These are phyloP conservation scores for Oconnorella tubifera DNA, from an alignment of 2,888 invertebrate genomes.

Conservation along the genomic window DNA sequence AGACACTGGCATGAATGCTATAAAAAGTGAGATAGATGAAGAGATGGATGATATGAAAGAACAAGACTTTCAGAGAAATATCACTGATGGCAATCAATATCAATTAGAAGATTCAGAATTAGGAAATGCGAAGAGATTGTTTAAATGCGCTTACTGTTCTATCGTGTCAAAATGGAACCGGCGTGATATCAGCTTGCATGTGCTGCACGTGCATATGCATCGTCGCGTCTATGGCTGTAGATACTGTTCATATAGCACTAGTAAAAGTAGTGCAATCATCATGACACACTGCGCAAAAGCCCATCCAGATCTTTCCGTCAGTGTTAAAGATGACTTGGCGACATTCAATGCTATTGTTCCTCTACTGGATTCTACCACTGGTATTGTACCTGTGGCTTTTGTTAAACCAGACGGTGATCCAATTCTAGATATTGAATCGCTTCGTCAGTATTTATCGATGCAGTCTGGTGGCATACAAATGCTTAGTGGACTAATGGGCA, in stretches of 20 bases:
- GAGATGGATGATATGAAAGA: too few species aligned
- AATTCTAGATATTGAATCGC: constrained; percentile 16
- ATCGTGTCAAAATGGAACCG: constrained; percentile 25
- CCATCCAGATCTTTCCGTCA: constrained; percentile 15
- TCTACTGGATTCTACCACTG: constrained; percentile 7
- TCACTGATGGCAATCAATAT: too few species aligned
- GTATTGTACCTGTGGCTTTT: constrained; percentile 11
- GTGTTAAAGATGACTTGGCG: constrained; percentile 17
- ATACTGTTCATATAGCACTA: constrained; percentile 27
- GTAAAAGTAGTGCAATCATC: constrained; percentile 19
- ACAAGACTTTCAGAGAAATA: too few species aligned
- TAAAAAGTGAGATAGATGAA: too few species aligned
- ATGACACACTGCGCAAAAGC: constrained; percentile 15
- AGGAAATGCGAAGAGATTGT: constrained; percentile 14
- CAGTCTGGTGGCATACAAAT: not conserved
- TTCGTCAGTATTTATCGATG: constrained; percentile 10
- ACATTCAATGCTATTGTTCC: constrained; percentile 25
- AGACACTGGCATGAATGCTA: too few species aligned
- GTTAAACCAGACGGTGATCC: constrained; percentile 19
- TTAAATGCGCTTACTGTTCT: constrained; percentile 27
- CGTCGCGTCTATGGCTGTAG: constrained; percentile 24
- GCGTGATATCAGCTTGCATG: constrained; percentile 23
- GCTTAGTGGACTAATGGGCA: not conserved
- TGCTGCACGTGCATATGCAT: constrained; percentile 24
- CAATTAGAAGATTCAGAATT: too few species aligned